phyloP scores from a whole-genome alignment of 2,113 vertebrate species.

The Andinoacara biseriatus region DNA sequence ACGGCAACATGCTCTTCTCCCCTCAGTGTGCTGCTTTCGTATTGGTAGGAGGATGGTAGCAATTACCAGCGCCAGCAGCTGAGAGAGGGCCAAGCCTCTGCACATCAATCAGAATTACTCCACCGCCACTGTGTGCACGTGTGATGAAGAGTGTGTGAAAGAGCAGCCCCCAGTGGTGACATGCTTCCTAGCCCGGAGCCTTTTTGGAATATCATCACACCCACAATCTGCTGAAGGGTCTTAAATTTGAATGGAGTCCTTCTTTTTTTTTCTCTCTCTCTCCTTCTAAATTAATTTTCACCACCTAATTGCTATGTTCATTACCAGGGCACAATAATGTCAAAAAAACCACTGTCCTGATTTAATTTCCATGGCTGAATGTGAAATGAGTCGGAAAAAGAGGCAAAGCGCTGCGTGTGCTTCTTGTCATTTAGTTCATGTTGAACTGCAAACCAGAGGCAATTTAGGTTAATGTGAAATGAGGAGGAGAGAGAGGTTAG shows the following conservation, averaged over 20 bases:
- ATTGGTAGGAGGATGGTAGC: constrained; percentile 71
- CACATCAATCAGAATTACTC: constrained; percentile 75
- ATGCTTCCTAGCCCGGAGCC: constrained; percentile 4
- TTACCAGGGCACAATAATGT: constrained; percentile 67
- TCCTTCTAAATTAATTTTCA: constrained; percentile 59
- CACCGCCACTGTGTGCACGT: constrained; percentile 16
- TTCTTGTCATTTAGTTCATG: constrained; percentile 64
- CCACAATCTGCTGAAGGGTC: constrained; percentile 29
- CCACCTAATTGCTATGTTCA: constrained; percentile 69
- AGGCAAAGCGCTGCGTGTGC: constrained; percentile 55
- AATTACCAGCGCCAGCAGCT: constrained; percentile 75
- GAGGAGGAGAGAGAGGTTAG: constrained; percentile 43
- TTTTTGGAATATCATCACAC: constrained; percentile 14
- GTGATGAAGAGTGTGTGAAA: constrained; percentile 22
- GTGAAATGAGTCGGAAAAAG: constrained; percentile 75
- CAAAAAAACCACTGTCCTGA: constrained; percentile 56
- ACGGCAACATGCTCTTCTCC: constrained; percentile 54
- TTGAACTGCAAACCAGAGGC: constrained; percentile 61
- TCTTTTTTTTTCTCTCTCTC: background rate
- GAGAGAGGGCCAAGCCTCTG: constrained; percentile 67
- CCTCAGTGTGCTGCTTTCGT: constrained; percentile 49
- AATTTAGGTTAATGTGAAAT: constrained; percentile 68
- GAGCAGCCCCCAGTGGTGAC: constrained; percentile 66
- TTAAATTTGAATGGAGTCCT: constrained; percentile 25
- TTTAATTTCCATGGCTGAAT: constrained; percentile 70